Conservation (phyloP, 2,113 vertebrate genomes). For the Dendropsophus ebraccatus region DNA sequence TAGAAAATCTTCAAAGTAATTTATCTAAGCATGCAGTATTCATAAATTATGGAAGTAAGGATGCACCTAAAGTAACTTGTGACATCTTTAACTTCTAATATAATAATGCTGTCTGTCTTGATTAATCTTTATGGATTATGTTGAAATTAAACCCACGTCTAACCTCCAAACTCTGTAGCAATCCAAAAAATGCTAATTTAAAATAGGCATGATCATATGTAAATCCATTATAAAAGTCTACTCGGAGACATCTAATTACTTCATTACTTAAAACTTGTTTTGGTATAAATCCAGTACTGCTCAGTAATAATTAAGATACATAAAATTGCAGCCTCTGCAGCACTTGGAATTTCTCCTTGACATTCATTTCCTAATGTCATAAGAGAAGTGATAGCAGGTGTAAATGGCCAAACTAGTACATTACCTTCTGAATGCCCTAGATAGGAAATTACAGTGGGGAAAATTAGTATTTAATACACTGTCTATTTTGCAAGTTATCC, state of each 20-base stretch:
- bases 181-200: background rate
- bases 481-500: too few relatives aligned
- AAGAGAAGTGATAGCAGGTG: background rate
- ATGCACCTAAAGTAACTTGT: background rate
- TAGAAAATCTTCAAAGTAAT: background rate
- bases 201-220: constrained; percentile 20
- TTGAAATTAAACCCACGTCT: background rate
- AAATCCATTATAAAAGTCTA: constrained; percentile 43
- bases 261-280: constrained; percentile 32
- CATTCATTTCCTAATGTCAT: background rate
- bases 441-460: background rate
- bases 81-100: background rate
- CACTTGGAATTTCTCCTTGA: background rate
- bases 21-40: background rate
- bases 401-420: background rate
- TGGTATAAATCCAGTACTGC: constrained; percentile 24
- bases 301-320: constrained; percentile 41
- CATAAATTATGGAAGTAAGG: background rate
- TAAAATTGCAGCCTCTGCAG: constrained; percentile 16
- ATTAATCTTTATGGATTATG: constrained; percentile 18
- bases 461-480: too few relatives aligned
- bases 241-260: constrained; percentile 13
- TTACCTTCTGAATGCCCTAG: background rate
- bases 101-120: background rate
- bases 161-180: background rate